Percentiles rank a stretch among this genome's conserved stretches.
phyloP scores from a whole-genome alignment of 1,140 invertebrate genomes.

The Drosophila hydei region DNA sequence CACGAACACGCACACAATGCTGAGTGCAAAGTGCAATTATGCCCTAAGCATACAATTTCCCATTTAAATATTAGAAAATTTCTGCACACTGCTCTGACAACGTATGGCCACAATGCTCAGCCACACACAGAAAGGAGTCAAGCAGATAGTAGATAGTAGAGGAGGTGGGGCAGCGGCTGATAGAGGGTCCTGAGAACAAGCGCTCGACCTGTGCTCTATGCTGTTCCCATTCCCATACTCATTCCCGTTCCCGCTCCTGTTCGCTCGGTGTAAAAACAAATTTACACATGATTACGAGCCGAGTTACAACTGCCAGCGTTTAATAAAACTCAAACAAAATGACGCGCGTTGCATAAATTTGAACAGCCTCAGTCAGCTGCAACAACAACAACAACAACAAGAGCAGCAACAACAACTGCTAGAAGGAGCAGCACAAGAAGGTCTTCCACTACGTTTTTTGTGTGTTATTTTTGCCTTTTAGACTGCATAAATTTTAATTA shows the following conservation, averaged over 20 bases:
- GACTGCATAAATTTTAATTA: constrained; percentile 81
- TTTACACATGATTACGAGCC: constrained; percentile 77
- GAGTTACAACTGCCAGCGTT: constrained; percentile 65
- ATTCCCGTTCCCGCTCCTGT: background rate
- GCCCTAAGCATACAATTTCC: constrained; percentile 53
- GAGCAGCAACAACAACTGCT: constrained; percentile 9
- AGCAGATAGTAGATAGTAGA: background rate
- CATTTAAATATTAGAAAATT: constrained; percentile 78
- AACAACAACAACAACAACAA: constrained; percentile 23
- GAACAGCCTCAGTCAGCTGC: constrained; percentile 44
- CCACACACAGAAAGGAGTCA: background rate
- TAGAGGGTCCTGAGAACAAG: background rate
- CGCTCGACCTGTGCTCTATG: constrained; percentile 50
- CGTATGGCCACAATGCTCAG: constrained; percentile 31
- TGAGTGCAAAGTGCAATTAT: constrained; percentile 54
- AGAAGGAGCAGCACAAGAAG: constrained; percentile 40
- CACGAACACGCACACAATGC: constrained; percentile 10
- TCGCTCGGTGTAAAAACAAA: constrained; percentile 67
- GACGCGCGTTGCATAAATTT: constrained; percentile 78
- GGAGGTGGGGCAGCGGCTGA: background rate
- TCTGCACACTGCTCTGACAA: constrained; percentile 38
- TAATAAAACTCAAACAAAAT: constrained; percentile 81
- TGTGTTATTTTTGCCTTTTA: constrained; percentile 67
- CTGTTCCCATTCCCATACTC: background rate
- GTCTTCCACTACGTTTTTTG: background rate